Percentiles rank a stretch among this genome's conserved stretches.
These are phyloP conservation scores for Drosophila funebris DNA, from an alignment of 1,140 invertebrate species.

Conservation along the genomic window DNA sequence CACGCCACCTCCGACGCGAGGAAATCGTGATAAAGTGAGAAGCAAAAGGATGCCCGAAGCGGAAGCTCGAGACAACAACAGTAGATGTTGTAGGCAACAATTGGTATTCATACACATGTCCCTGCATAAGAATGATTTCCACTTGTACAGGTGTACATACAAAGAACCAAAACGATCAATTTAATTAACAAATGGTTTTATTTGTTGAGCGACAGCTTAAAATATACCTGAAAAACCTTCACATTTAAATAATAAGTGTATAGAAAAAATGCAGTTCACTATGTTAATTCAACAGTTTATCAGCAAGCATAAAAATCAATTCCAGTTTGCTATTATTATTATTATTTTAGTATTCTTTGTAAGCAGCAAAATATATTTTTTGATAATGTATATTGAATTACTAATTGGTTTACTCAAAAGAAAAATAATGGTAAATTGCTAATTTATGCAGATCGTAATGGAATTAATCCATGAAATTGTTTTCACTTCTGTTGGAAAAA, in stretches of 20 bases:
- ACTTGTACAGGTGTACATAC: neutral
- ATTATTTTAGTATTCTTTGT: neutral
- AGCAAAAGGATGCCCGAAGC: constrained; percentile 9
- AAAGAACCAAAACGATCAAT: neutral
- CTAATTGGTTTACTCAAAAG: neutral
- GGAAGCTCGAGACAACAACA: constrained; percentile 4
- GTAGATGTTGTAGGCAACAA: neutral
- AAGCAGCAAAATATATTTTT: neutral
- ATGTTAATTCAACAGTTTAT: neutral
- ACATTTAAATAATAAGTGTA: too few relatives aligned
- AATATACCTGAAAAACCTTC: too few relatives aligned
- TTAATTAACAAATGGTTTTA: neutral
- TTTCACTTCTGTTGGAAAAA: neutral
- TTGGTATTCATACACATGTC: constrained; percentile 11
- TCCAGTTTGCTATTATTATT: neutral
- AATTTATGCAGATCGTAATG: constrained; percentile 18
- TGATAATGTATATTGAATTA: neutral
- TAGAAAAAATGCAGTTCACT: neutral
- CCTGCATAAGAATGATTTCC: neutral
- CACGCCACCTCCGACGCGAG: constrained; percentile 27
- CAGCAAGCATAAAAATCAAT: neutral
- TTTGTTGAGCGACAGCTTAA: neutral
- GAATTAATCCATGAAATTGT: constrained; percentile 3
- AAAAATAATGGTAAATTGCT: neutral
- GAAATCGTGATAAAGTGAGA: constrained; percentile 29